Evolutionary conservation across 2,113 vertebrate species (phyloP).

Genomic region (Cranoglanis bouderius): DNA sequence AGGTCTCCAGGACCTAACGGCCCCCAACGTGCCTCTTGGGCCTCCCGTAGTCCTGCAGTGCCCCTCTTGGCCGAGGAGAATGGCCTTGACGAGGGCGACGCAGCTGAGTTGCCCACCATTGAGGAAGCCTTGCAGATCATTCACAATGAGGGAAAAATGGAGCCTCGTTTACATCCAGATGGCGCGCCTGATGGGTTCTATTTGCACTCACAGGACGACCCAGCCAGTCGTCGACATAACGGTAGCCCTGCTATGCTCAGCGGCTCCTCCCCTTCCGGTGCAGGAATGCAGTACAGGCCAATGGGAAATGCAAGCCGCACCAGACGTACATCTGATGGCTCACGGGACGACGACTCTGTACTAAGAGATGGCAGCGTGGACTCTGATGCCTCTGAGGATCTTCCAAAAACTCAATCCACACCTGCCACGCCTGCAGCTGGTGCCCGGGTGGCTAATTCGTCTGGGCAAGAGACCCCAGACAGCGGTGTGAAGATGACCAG

Average conservation of each 20-base stretch:
- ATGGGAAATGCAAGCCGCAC: constrained; percentile 60
- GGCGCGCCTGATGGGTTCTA: constrained; percentile 89
- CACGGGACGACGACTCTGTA: constrained; percentile 79
- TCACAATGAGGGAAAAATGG: constrained; percentile 82
- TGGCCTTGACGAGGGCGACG: constrained; percentile 62
- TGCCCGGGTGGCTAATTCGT: constrained; percentile 19
- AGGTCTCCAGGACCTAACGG: constrained; percentile 65
- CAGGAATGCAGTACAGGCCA: constrained; percentile 70
- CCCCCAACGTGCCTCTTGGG: constrained; percentile 72
- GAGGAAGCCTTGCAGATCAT: constrained; percentile 93
- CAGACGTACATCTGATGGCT: constrained; percentile 73
- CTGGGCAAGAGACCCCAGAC: constrained; percentile 62
- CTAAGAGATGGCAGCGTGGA: constrained; percentile 81
- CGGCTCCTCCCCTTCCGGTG: constrained; percentile 70
- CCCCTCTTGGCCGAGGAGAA: constrained; percentile 71
- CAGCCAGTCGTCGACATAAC: constrained; percentile 59
- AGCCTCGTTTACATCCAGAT: constrained; percentile 86
- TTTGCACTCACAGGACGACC: constrained; percentile 83
- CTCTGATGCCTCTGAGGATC: constrained; percentile 80
- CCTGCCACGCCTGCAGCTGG: constrained; percentile 64
- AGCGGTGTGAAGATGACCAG: constrained; percentile 88
- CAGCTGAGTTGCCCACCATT: constrained; percentile 84
- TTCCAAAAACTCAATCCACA: constrained; percentile 71
- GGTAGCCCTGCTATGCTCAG: constrained; percentile 60
- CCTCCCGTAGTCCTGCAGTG: constrained; percentile 61